Conservation (phyloP, 2,888 invertebrate genomes). For the Tricholauxania praeusta region DNA sequence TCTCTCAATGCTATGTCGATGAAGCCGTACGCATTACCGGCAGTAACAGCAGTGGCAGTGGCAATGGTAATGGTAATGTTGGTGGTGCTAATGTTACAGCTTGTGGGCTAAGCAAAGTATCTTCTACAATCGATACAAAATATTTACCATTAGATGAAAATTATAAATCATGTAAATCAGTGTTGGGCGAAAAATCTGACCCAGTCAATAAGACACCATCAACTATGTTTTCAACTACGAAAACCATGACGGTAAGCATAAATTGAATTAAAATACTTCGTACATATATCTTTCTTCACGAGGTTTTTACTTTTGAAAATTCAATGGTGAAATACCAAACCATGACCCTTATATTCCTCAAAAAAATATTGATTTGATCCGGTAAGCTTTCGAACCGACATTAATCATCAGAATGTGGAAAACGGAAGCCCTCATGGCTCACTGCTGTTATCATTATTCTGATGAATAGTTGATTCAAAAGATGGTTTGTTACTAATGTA, state of each 20-base stretch:
- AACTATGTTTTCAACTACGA: slow-evolving; percentile 49
- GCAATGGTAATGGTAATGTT: slow-evolving; percentile 36
- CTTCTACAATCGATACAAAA: slow-evolving; percentile 47
- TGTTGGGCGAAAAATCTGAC: slow-evolving; percentile 55
- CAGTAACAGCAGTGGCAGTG: slow-evolving; percentile 54
- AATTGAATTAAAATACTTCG: not conserved
- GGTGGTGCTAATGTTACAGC: slow-evolving; percentile 13
- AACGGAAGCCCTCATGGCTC: no score
- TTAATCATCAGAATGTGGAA: no score
- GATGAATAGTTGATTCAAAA: no score
- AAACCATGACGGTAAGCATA: slow-evolving; percentile 52
- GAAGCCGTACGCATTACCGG: slow-evolving; percentile 57
- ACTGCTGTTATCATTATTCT: no score
- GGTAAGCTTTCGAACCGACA: no score
- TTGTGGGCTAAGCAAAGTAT: slow-evolving; percentile 25
- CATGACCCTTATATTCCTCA: no score
- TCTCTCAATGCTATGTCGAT: slow-evolving; percentile 56
- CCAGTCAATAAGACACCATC: slow-evolving; percentile 48
- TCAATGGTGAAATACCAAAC: no score
- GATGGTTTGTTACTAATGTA: no score
- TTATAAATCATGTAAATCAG: slow-evolving; percentile 59
- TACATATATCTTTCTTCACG: no score
- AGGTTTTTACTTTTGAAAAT: no score
- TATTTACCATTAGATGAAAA: slow-evolving; percentile 59
- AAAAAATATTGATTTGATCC: no score